Evolutionary conservation across 64 coral and sea anemone species (phyloP).

Genomic region (Pocillopora verrucosa): DNA sequence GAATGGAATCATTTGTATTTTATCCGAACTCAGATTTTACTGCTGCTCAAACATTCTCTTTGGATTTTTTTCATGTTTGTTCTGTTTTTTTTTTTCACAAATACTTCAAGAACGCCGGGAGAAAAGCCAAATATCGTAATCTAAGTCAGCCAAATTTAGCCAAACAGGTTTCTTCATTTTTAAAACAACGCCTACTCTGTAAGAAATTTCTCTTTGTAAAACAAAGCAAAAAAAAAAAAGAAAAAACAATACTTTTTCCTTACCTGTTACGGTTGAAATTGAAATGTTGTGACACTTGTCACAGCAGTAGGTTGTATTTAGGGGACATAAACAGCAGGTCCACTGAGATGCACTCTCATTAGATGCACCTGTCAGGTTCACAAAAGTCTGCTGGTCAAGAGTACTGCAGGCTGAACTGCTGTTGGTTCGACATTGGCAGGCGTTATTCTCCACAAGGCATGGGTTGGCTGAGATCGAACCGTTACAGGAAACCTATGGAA

Average conservation of each 20-base stretch:
- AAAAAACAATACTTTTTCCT: not conserved
- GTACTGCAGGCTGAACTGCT: constrained; percentile 8
- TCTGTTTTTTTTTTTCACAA: no score
- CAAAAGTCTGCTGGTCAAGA: constrained; percentile 23
- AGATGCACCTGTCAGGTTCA: not conserved
- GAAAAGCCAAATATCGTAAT: no score
- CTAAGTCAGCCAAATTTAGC: no score
- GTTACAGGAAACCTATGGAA: not conserved
- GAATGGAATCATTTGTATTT: no score
- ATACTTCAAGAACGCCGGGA: no score
- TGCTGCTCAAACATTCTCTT: no score
- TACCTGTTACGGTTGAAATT: not conserved
- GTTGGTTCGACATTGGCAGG: not conserved
- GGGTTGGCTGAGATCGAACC: not conserved
- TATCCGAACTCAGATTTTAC: no score
- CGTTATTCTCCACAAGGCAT: not conserved
- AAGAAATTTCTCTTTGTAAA: no score
- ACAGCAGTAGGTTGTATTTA: constrained; percentile 8
- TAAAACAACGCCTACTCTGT: no score
- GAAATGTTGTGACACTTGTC: not conserved
- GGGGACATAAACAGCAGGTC: constrained; percentile 6
- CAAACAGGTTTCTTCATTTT: no score
- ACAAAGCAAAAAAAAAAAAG: no score
- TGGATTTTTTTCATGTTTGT: no score
- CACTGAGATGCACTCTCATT: not conserved